Conservation (phyloP, 2,113 vertebrate species). For the Psilopogon haemacephalus region DNA sequence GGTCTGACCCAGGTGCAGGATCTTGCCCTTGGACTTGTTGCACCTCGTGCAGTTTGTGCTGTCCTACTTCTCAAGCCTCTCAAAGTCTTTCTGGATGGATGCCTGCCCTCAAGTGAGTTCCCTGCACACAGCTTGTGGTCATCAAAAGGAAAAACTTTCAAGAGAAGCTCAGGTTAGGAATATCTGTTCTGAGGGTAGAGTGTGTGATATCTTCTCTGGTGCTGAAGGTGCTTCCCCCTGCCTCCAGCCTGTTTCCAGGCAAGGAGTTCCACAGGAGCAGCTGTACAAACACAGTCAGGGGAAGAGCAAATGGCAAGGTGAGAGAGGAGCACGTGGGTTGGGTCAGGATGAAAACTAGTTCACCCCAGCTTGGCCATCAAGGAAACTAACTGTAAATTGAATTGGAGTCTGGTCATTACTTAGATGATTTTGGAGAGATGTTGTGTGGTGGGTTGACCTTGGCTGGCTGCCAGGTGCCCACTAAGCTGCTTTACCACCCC, state of each 20-base stretch:
- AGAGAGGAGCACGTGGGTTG: neutral
- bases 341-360: neutral
- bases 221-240: neutral
- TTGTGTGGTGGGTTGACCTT: neutral
- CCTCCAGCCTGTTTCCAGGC: neutral
- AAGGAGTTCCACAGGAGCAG: neutral
- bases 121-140: neutral
- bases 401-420: neutral
- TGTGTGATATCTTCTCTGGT: neutral
- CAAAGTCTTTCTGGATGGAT: too few species aligned
- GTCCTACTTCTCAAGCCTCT: too few species aligned
- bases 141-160: neutral
- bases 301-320: neutral
- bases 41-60: too few species aligned
- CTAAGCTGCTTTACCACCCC: neutral
- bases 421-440: neutral
- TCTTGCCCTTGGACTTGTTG: too few species aligned
- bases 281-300: neutral
- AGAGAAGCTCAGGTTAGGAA: neutral
- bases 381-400: neutral
- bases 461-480: neutral
- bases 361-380: neutral
- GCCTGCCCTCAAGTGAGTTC: too few species aligned
- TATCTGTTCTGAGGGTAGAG: neutral
- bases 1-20: too few species aligned